Percentiles rank a stretch among this genome's conserved stretches.
These are phyloP conservation scores for Phrynocephalus forsythii DNA, from an alignment of 2,797 vertebrate species.

Conservation along the genomic window DNA sequence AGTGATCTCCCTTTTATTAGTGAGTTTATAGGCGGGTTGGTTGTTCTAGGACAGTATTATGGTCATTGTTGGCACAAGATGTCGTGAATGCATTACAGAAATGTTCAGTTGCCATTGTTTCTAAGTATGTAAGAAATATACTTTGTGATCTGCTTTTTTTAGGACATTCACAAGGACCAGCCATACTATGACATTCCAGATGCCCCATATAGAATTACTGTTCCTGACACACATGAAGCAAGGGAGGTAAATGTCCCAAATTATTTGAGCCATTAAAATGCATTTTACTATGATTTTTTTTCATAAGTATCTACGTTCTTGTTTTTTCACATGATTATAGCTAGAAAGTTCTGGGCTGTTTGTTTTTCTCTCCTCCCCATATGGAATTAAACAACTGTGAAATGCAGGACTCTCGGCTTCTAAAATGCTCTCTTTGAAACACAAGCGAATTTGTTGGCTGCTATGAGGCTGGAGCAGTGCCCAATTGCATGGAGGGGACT, in stretches of 20 bases:
- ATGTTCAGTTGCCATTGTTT: background rate
- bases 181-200: conserved; percentile 97
- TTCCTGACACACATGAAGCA: conserved; percentile 95
- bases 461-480: background rate
- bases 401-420: background rate
- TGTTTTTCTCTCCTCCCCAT: background rate
- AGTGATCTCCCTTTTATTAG: no score
- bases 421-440: background rate
- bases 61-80: background rate
- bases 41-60: background rate
- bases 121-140: background rate
- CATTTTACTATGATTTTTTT: background rate
- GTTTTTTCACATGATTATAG: background rate
- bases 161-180: conserved; percentile 99
- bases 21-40: background rate
- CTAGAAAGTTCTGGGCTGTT: background rate
- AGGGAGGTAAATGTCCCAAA: conserved; percentile 84
- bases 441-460: background rate
- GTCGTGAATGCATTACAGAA: background rate
- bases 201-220: conserved; percentile 94
- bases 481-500: background rate
- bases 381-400: background rate
- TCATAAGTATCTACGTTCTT: background rate
- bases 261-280: background rate
- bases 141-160: conserved; percentile 38